Conservation (phyloP, 2,888 invertebrate species). For the Germaria angustata region DNA sequence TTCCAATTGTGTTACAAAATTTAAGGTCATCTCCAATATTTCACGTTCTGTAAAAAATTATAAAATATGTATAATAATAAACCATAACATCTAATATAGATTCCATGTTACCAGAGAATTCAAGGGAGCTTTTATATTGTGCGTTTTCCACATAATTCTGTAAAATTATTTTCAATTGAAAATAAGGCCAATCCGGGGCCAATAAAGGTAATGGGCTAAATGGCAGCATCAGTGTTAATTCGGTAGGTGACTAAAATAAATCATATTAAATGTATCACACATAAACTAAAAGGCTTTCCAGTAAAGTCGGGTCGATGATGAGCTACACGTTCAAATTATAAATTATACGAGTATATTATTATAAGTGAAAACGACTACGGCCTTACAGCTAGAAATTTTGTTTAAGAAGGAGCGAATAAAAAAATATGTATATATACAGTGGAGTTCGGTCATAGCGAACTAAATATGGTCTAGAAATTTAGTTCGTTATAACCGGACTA, state of each 20-base stretch:
- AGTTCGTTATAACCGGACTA: too few species aligned
- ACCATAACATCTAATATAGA: too few species aligned
- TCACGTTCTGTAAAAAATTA: constrained; percentile 72
- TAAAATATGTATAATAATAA: background rate
- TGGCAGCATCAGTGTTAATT: constrained; percentile 80
- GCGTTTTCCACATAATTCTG: constrained; percentile 76
- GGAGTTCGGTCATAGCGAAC: too few species aligned
- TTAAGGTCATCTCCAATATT: constrained; percentile 76
- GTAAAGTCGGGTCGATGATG: too few species aligned
- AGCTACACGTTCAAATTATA: too few species aligned
- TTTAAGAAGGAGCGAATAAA: too few species aligned
- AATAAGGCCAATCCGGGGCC: constrained; percentile 90
- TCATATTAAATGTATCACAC: background rate
- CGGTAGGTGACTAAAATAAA: constrained; percentile 73
- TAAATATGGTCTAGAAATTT: too few species aligned
- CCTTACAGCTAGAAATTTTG: too few species aligned
- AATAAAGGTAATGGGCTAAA: constrained; percentile 84
- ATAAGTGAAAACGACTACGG: too few species aligned
- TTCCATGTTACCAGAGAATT: constrained; percentile 69
- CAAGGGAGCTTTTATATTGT: constrained; percentile 70
- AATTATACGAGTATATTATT: too few species aligned
- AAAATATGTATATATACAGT: too few species aligned
- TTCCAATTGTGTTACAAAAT: constrained; percentile 76
- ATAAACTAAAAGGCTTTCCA: too few species aligned
- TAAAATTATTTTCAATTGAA: constrained; percentile 82